phyloP scores from a whole-genome alignment of 2,888 invertebrate species.

The Lasioglossum malachurum region DNA sequence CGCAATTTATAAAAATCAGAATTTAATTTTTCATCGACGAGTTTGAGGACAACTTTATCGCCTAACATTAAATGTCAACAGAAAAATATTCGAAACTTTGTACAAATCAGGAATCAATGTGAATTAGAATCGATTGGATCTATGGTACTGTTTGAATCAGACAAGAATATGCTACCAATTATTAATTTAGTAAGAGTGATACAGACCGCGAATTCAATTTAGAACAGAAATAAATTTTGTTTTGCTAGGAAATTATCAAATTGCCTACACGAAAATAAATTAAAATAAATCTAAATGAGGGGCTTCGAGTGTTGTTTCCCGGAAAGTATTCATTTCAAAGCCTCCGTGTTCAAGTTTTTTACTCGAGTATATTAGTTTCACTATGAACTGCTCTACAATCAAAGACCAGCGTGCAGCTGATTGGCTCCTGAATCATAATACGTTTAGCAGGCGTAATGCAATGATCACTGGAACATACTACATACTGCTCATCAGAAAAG shows the following conservation, averaged over 20 bases:
- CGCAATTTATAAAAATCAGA: neutral
- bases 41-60: neutral
- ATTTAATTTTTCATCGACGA: neutral
- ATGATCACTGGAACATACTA: constrained; percentile 12
- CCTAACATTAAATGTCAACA: neutral
- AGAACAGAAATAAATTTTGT: neutral
- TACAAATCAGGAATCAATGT: neutral
- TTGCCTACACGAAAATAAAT: neutral
- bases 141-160: too few relatives aligned
- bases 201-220: neutral
- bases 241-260: neutral
- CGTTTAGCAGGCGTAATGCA: neutral
- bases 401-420: neutral
- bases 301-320: neutral
- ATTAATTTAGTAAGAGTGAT: too few relatives aligned
- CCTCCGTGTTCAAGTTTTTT: neutral
- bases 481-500: neutral
- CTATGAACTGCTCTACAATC: neutral
- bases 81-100: neutral
- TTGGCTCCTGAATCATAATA: constrained; percentile 1
- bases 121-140: neutral
- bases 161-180: too few relatives aligned
- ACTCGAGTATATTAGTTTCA: neutral
- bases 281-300: neutral
- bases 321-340: neutral